Base-by-base conservation (phyloP, 2,888 invertebrate species). In the Acronicta aceris region DNA sequence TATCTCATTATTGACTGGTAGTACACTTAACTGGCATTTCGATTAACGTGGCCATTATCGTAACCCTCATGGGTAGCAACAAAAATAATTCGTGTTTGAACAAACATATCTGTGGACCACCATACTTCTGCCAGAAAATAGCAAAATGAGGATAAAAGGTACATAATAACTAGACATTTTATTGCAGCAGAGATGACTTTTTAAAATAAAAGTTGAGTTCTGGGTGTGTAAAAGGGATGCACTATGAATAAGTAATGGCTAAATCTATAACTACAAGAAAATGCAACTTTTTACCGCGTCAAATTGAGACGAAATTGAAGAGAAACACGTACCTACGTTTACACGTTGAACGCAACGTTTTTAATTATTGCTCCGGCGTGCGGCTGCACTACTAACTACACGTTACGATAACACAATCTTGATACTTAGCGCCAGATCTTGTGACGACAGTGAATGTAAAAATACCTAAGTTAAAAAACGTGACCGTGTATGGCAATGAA, bases 251-350 rank as follows among this genome's bases (percentile, higher is more conserved):
- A 10, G 33, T 33, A 33, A 7, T 7, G 12, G 7, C 9, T 27
- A 9, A 30, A 17, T 16, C 13, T 13, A 6, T 7, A 56, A 54
- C 56, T 59, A 74, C 59, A 69, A 77, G 65, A 70, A 63, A 74
- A 74, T 15, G 36, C 59, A 59, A 62, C 43, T 41, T 9, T 7
- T 33, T 36, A 61, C 21, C n/a, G 25, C 51, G 59, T 61, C 46
- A 52, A 69, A 74, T 77, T 45, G 21, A 69, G 25, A 59, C 54
- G 43, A 58, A 67, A 66, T 53, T 47, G 52, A 61, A 42, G 38
- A 55, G 48, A 78, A n/a, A 57, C 25, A 51, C 15, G 30, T 40
- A 48, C 49, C 72, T 71, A 67, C 59, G 43, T 62, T 55, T 56
- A 57, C 41, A 53, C 45, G 55, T 69, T 56, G 47, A 63, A 49